Evolutionary conservation across 2,888 invertebrate species (phyloP), one percentile per base, ranked within the genome.

Genomic region (Latheticus oryzae): DNA sequence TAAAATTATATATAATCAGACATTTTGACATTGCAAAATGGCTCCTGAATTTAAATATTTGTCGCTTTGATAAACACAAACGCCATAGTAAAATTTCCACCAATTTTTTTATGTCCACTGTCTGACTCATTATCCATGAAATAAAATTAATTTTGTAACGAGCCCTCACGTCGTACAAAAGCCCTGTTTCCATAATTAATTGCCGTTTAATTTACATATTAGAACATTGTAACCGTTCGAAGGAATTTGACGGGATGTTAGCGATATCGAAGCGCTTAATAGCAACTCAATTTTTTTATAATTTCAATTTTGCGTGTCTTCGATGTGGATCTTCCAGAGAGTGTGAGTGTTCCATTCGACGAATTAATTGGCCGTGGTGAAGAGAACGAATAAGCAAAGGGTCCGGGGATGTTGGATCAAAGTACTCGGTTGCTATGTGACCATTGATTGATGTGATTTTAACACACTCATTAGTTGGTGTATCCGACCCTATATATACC

Each of bases 391-490:
- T 63, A 63, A 60, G 61, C 50, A 58, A 61, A 53, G 42, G 58
- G 35, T 37, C 38, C 43, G 60, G 60, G 61, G 45, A 53, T 53
- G 58, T 42, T 62, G 67, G 67, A 72, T 74, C 71, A 71, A 73
- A 73, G 71, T 73, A 71, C 65, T 66, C 68, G 68, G 73, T 75
- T 75, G 74, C 74, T 72, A 75, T 64, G 74, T 75, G 75, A 75
- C 75, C 74, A 75, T 76, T 76, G 76, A 76, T 76, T 76, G 75
- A 76, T 76, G 76, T 73, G 76, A 75, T 76, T 76, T 76, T 74
- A 75, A 75, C 75, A 73, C 74, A 75, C 70, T 74, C 75, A 74
- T 75, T 75, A 75, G 73, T 73, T 70, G 57, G 61, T 58, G 61
- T 58, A 61, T 56, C 47, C 54, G 30, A 33, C 38, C 26, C 50